A percentile compares a stretch with the other conserved stretches of the same genome.
These are phyloP conservation scores for Thymelicus acteon DNA, from an alignment of 2,888 invertebrate species.

Conservation along the genomic window DNA sequence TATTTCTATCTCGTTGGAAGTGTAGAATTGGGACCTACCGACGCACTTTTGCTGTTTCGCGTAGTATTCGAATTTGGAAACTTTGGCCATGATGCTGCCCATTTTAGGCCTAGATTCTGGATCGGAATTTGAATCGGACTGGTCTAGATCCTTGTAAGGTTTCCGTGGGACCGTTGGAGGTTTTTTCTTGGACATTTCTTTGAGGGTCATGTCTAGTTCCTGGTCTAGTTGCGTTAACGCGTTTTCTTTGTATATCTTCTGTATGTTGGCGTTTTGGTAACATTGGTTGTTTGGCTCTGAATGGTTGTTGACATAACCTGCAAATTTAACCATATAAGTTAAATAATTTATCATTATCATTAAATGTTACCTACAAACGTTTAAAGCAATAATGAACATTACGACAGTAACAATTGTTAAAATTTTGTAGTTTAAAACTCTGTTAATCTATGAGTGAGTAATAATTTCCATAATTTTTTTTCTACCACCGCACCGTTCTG, in stretches of 20 bases:
- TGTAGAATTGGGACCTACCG: constrained; percentile 75
- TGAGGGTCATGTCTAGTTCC: constrained; percentile 76
- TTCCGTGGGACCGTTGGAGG: constrained; percentile 88
- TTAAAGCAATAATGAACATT: no score
- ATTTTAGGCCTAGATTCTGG: constrained; percentile 72
- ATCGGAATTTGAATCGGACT: constrained; percentile 80
- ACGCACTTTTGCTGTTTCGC: constrained; percentile 86
- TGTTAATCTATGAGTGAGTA: no score
- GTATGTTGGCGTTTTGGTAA: constrained; percentile 62
- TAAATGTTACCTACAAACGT: no score
- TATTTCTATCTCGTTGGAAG: constrained; percentile 72
- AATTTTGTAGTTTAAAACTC: no score
- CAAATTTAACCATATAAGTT: no score
- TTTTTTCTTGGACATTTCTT: constrained; percentile 84
- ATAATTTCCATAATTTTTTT: no score
- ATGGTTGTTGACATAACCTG: constrained; percentile 67
- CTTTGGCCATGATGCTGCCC: constrained; percentile 88
- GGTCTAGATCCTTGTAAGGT: constrained; percentile 79
- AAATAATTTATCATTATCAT: no score
- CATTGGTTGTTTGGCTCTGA: constrained; percentile 60
- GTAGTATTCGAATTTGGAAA: constrained; percentile 92
- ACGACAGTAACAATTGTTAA: no score
- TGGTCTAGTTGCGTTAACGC: constrained; percentile 70
- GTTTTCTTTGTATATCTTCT: constrained; percentile 70
- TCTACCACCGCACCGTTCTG: no score